phyloP scores from a whole-genome alignment of 2,797 vertebrate species.

The Triplophysa yarkandensis region DNA sequence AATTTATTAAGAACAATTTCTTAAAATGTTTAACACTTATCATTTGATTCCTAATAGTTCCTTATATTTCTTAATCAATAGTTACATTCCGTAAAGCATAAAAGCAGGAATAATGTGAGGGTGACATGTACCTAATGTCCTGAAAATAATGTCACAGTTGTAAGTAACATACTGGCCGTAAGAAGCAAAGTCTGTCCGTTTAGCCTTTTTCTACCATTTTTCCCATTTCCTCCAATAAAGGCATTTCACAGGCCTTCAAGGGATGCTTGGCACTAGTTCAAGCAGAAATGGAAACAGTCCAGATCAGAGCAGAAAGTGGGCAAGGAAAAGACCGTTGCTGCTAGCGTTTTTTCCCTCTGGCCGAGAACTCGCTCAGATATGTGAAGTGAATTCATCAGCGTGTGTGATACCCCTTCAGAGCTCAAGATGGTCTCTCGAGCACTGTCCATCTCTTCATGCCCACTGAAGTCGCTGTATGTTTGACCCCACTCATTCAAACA shows the following conservation, averaged over 20 bases:
- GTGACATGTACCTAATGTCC: not conserved
- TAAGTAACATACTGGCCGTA: not conserved
- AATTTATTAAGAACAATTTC: too few relatives aligned
- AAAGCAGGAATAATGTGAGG: not conserved
- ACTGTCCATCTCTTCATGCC: constrained; percentile 60
- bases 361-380: constrained; percentile 25
- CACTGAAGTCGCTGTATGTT: constrained; percentile 38
- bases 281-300: constrained; percentile 31
- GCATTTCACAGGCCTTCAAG: constrained; percentile 12
- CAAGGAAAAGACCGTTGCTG: constrained; percentile 6
- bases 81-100: not conserved
- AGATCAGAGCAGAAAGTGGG: constrained; percentile 31
- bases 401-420: constrained; percentile 38
- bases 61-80: not conserved
- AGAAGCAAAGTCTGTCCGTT: constrained; percentile 7
- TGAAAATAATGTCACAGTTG: not conserved
- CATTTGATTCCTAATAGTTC: too few relatives aligned
- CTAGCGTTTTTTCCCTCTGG: constrained; percentile 17
- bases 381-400: constrained; percentile 44
- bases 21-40: too few relatives aligned
- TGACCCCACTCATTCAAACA: constrained; percentile 28
- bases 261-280: constrained; percentile 18
- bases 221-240: not conserved
- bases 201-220: not conserved
- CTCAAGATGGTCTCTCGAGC: constrained; percentile 48